Evolutionary conservation across 2,113 vertebrate genomes (phyloP), one percentile per base, ranked within the genome.

Genomic region (Ameiurus melas): DNA sequence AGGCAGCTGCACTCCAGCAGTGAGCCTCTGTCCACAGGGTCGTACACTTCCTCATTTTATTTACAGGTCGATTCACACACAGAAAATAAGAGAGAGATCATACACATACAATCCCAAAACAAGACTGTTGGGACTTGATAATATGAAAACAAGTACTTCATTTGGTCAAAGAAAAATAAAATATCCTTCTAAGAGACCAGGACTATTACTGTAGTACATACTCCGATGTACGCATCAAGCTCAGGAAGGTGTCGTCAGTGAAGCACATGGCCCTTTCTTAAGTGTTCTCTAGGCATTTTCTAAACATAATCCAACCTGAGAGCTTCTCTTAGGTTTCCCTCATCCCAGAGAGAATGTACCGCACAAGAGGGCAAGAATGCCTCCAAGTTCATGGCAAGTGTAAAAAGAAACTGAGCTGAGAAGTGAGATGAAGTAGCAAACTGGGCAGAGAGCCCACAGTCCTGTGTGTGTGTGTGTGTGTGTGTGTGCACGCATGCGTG

Each of bases 351-450:
- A 84, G 51, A 81, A 66, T 55, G 88, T 43, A 66, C 68, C 53
- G 84, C 84, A 81, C 85, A 79, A 87, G 77, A 86, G 36, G 58
- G 79, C 82, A 47, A 85, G 71, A 88, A 88, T 81, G 82, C 51
- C 58, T 64, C 80, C 70, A 82, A 68, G 82, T 88, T 86, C 75
- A 82, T n/a, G 51, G 87, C 90, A 80, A 90, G 86, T 55, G 90
- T 92, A 94, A 93, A 94, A 92, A 62, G 85, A 89, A 81, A 88
- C 83, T 75, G 62, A 83, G 68, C 83, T 55, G 78, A 89, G 88
- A 90, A 91, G 91, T 90, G 86, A 86, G 89, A 93, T 92, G 92
- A 94, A 94, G 92, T 92, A 89, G 93, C 92, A 86, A 93, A 88
- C 92, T 89, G 93, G 93, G 94, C 93, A 92, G 88, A 93, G 83